phyloP scores from a whole-genome alignment of 2,888 invertebrate genomes.

The Oligia strigilis region DNA sequence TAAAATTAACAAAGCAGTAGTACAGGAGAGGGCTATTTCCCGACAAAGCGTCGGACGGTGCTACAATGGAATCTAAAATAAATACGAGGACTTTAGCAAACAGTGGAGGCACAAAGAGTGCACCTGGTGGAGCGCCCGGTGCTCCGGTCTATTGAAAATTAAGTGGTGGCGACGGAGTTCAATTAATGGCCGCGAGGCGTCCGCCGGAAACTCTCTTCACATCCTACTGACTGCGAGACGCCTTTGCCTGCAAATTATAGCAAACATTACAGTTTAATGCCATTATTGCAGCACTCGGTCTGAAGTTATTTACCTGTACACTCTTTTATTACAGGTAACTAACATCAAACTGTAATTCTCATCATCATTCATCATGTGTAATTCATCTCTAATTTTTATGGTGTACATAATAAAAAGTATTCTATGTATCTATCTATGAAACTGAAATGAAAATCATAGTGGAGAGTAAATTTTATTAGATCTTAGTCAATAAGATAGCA shows the following conservation, averaged over 20 bases:
- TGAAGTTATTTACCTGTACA: conserved; percentile 25
- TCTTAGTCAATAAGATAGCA: background rate
- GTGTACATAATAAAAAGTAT: background rate
- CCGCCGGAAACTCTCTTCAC: conserved; percentile 68
- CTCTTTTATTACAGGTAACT: background rate
- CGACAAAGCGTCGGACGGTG: conserved; percentile 87
- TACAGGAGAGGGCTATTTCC: conserved; percentile 87
- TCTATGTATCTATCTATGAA: background rate
- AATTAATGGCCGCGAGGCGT: conserved; percentile 81
- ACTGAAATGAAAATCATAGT: background rate
- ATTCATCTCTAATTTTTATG: background rate
- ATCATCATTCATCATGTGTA: background rate
- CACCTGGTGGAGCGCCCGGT: conserved; percentile 79
- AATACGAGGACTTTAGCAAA: conserved; percentile 90
- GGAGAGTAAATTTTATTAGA: background rate
- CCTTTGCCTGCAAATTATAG: conserved; percentile 46
- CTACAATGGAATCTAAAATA: conserved; percentile 90
- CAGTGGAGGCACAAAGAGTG: conserved; percentile 86
- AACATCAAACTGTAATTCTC: background rate
- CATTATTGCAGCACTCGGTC: conserved; percentile 29
- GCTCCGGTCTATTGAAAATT: conserved; percentile 81
- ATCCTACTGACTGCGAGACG: conserved; percentile 41
- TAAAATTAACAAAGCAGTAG: conserved; percentile 89
- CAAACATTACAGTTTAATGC: conserved; percentile 49
- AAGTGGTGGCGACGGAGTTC: conserved; percentile 83